Evolutionary conservation across 2,113 vertebrate genomes (phyloP), one percentile per base, ranked within the genome.

Genomic region (Desmodus rotundus): DNA sequence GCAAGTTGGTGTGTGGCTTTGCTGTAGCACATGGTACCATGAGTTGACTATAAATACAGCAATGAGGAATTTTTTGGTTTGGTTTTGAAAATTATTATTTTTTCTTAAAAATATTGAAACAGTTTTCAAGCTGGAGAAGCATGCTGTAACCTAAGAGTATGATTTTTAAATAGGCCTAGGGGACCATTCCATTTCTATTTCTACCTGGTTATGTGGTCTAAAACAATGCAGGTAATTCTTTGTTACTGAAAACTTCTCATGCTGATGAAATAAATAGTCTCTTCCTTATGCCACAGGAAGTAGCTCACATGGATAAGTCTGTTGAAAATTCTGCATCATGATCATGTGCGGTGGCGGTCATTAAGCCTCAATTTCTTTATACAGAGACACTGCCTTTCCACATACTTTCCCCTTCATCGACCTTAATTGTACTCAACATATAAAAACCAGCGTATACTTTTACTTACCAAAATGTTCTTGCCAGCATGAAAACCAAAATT

Each of bases 281-380:
- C 22, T 31, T 28, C 19, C 8, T 56, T 17, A 84, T 3, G 47
- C 36, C n/a, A 1, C 43, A 7, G 15, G 12, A 88, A 63, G 9
- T 38, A 28, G 33, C 43, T 54, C 19, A 4, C 15, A 20, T 10
- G 14, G 16, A 7, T 20, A 24, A 12, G 41, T 22, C 72, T 65
- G 28, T 26, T 38, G 54, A 31, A 52, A 54, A 65, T 28, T 63
- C 61, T 12, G 20, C 52, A 17, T n/a, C 54, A n/a, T 8, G 7
- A 43, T 56, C 0, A 1, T 6, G 2, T 20, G n/a, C 1, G 5
- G 4, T 52, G 16, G 11, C 61, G 47, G 38, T 47, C 31, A 4
- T 50, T 12, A 50, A 45, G 43, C 12, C 16, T 84, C 61, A 58
- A 4, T 28, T 50, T 50, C 61, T 91, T 87, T 26, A 13, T 86